Evolutionary conservation across 2,113 vertebrate species (phyloP), one percentile per base, ranked within the genome.

Genomic region (Phrynosoma platyrhinos): DNA sequence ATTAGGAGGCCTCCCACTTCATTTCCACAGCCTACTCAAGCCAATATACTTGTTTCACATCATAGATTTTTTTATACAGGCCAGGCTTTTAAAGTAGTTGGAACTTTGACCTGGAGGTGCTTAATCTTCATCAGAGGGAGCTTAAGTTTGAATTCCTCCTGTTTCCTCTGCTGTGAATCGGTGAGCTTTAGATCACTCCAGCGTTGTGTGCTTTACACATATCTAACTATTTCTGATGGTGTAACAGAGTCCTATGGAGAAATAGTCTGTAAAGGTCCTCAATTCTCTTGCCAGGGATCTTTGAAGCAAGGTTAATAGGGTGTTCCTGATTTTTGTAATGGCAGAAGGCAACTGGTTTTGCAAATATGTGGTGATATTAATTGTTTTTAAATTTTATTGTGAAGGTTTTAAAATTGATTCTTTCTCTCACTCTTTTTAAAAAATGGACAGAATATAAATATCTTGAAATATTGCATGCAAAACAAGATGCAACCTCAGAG

Each of bases 121-220:
- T 90, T 53, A 82, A 36, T 72, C n/a, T 76, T 42, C 27, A 21
- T 30, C 82, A 71, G 66, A 83, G 71, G 47, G 53, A 90, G 32
- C 10, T 79, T 30, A 12, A 10, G 14, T 47, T 86, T 79, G 74
- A 40, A 86, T 87, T 80, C n/a, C 30, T 88, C 52, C 32, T 77
- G 53, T 32, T 90, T 79, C 86, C 84, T 69, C 66, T 75, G 12
- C 82, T 87, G 75, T 27, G 23, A 36, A n/a, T 52, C 25, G 27
- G 79, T 80, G 42, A 58, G 75, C 7, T 68, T 40, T 89, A 47
- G 32, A 20, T 66, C 20, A 14, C 42, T 36, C 62, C 25, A 69
- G 20, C 25, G 10, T 40, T 52, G 25, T 30, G 9, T 76, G 53
- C 36, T 82, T 90, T 82, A 20, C 0, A 0, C 32, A 1, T 42